Conservation (phyloP, 2,888 invertebrate species). For the Lobophora halterata region DNA sequence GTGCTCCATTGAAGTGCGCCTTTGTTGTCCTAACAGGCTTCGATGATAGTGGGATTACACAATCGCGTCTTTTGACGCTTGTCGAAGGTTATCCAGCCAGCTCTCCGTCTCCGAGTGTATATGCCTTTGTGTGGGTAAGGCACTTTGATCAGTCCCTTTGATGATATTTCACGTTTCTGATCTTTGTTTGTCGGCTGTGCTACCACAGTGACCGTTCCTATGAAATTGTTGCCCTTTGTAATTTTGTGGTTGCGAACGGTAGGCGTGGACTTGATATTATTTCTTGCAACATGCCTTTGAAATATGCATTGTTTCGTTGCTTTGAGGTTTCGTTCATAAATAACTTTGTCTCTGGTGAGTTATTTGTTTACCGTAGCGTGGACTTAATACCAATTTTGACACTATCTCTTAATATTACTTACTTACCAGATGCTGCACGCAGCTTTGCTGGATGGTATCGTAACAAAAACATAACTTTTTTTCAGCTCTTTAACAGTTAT, state of each 20-base stretch:
- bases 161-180: constrained; percentile 63
- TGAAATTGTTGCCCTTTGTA: constrained; percentile 35
- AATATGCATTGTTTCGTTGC: neutral
- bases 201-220: constrained; percentile 31
- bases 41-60: constrained; percentile 51
- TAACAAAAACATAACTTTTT: no score
- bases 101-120: constrained; percentile 33
- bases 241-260: constrained; percentile 20
- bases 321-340: neutral
- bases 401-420: no score
- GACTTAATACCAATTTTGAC: no score
- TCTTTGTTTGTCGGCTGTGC: constrained; percentile 42
- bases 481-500: no score
- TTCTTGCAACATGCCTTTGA: constrained; percentile 17
- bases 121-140: constrained; percentile 19
- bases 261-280: constrained; percentile 19
- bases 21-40: constrained; percentile 66
- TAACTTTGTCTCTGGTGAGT: no score
- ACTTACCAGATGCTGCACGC: no score
- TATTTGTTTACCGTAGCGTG: no score
- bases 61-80: constrained; percentile 60
- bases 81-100: constrained; percentile 63
- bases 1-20: constrained; percentile 59
- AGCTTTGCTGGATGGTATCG: no score
- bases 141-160: constrained; percentile 31